These are phyloP conservation scores for Todus mexicanus DNA, from an alignment of 2,797 vertebrate genomes.

Conservation along the genomic window DNA sequence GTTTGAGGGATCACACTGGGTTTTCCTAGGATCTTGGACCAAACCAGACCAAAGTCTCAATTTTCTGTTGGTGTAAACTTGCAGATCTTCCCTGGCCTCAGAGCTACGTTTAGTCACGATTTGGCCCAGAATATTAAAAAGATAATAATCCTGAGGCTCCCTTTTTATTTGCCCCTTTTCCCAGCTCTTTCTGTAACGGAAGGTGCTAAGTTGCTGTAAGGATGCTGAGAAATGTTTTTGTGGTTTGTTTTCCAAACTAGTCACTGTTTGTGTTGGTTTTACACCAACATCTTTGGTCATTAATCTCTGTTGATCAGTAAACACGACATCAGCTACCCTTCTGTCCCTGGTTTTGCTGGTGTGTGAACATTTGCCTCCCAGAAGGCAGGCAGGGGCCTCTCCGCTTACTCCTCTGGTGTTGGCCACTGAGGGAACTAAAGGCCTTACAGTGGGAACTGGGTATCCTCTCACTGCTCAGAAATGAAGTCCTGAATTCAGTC, in stretches of 20 bases:
- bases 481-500: neutral
- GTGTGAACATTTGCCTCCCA: neutral
- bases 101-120: neutral
- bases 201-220: neutral
- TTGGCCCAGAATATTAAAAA: neutral
- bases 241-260: neutral
- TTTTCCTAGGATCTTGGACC: neutral
- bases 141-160: neutral
- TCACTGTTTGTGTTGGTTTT: constrained; percentile 24
- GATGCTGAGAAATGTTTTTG: constrained; percentile 10
- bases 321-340: neutral
- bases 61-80: neutral
- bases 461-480: neutral
- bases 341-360: neutral
- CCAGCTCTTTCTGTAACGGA: neutral
- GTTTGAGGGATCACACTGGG: neutral
- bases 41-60: neutral
- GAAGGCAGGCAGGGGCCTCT: neutral
- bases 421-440: neutral
- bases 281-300: neutral
- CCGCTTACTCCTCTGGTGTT: neutral
- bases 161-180: neutral
- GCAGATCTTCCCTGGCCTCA: neutral
- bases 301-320: neutral
- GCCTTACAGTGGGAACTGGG: neutral